A percentile compares a stretch with the other conserved stretches of the same genome.
Conservation (phyloP, 2,888 invertebrate genomes). For the Coleophora flavipennella region DNA sequence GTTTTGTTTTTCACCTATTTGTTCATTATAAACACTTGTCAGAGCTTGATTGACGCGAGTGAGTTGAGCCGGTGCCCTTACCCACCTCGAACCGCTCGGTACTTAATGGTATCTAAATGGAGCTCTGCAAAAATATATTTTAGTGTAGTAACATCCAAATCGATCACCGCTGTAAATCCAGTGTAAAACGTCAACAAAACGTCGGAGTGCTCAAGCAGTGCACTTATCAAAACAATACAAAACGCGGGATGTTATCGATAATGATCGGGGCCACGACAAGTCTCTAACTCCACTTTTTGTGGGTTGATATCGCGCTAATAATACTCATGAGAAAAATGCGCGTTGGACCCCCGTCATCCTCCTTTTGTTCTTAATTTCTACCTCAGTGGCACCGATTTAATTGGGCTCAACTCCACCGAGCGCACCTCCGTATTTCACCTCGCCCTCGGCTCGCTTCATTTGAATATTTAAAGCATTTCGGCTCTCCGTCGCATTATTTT, state of each 20-base stretch:
- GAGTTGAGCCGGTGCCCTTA: slow-evolving; percentile 20
- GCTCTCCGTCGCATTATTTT: slow-evolving; percentile 62
- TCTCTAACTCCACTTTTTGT: slow-evolving; percentile 67
- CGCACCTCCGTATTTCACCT: slow-evolving; percentile 72
- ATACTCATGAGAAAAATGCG: slow-evolving; percentile 72
- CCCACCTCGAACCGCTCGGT: background rate
- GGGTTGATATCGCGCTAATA: slow-evolving; percentile 71
- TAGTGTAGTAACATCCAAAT: slow-evolving; percentile 23
- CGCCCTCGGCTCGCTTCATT: slow-evolving; percentile 69
- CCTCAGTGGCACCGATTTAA: slow-evolving; percentile 74
- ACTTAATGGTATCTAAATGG: background rate
- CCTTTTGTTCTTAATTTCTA: slow-evolving; percentile 74
- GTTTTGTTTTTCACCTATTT: slow-evolving; percentile 48
- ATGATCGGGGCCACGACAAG: slow-evolving; percentile 61
- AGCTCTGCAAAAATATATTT: too few relatives aligned
- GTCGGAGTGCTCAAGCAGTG: slow-evolving; percentile 44
- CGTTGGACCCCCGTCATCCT: slow-evolving; percentile 63
- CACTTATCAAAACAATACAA: slow-evolving; percentile 71
- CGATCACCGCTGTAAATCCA: slow-evolving; percentile 51
- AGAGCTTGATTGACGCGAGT: slow-evolving; percentile 46
- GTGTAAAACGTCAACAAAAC: slow-evolving; percentile 60
- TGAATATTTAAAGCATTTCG: slow-evolving; percentile 73
- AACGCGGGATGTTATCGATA: slow-evolving; percentile 67
- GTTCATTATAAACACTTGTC: slow-evolving; percentile 35
- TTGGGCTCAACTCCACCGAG: slow-evolving; percentile 69